These are phyloP conservation scores for Trissonchulus sp. DNA, from an alignment of 2,888 invertebrate genomes.

Conservation along the genomic window DNA sequence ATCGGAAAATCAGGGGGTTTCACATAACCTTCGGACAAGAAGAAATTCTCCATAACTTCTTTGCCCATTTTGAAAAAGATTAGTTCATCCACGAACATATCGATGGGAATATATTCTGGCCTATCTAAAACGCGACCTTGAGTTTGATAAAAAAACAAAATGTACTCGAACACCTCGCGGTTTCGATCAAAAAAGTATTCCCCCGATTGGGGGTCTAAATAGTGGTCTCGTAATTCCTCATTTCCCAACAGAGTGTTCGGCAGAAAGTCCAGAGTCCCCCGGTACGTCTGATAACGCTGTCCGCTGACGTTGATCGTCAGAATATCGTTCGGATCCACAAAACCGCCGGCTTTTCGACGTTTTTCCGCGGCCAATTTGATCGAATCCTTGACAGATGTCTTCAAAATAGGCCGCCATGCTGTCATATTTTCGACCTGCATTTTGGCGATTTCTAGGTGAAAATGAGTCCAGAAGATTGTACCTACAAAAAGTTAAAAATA, in stretches of 20 bases:
- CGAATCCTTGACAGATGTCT: too few relatives aligned
- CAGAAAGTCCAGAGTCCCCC: not conserved
- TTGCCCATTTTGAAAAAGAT: not conserved
- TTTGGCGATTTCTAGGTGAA: too few relatives aligned
- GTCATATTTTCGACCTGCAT: too few relatives aligned
- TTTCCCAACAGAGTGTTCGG: slow-evolving; percentile 16
- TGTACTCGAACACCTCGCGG: not conserved
- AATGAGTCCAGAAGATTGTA: too few relatives aligned
- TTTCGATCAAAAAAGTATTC: slow-evolving; percentile 15
- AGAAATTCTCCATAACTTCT: not conserved
- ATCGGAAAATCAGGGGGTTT: not conserved
- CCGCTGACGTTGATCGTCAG: slow-evolving; percentile 16
- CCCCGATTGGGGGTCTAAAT: not conserved
- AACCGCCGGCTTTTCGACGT: too few relatives aligned
- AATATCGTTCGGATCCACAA: not conserved
- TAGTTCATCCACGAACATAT: slow-evolving; percentile 9
- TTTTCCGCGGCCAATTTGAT: too few relatives aligned
- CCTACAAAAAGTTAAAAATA: too few relatives aligned
- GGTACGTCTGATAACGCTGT: slow-evolving; percentile 6
- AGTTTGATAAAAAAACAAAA: slow-evolving; percentile 14
- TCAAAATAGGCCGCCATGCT: not conserved
- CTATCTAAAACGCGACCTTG: not conserved
- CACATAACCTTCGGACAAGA: not conserved
- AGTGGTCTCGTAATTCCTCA: not conserved
- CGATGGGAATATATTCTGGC: not conserved